These are phyloP conservation scores for Albula goreensis DNA, from an alignment of 2,113 vertebrate species.

Conservation along the genomic window DNA sequence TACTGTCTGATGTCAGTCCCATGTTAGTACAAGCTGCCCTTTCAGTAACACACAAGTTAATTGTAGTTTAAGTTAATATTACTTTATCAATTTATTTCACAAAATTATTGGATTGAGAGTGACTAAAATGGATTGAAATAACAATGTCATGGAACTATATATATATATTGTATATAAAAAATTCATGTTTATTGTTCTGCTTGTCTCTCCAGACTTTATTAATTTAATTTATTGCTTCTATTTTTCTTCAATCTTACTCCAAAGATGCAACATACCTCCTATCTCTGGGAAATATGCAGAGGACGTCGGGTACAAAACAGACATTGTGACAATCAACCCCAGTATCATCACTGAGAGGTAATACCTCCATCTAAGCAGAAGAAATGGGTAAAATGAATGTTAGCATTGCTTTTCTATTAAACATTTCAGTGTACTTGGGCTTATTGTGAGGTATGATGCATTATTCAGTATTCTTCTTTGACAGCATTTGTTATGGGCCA, in stretches of 20 bases:
- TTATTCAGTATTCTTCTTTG: neutral
- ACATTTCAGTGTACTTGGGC: neutral
- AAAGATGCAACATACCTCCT: conserved; percentile 93
- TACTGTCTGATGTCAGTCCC: neutral
- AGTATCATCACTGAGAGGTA: conserved; percentile 97
- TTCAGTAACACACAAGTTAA: neutral
- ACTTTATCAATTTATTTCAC: neutral
- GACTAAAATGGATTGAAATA: neutral
- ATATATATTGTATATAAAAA: neutral
- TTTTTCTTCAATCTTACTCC: conserved; percentile 14
- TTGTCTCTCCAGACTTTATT: neutral
- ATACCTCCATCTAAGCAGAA: conserved; percentile 20
- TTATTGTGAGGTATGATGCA: neutral
- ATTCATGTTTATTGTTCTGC: neutral
- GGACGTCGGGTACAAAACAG: conserved; percentile 92
- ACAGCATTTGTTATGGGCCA: conserved; percentile 1
- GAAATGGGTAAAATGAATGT: neutral
- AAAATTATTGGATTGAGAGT: too few relatives aligned
- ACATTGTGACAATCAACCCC: conserved; percentile 94
- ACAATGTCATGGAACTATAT: neutral
- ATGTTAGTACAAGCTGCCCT: neutral
- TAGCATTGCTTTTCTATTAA: neutral
- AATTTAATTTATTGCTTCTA: neutral
- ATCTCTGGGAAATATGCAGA: conserved; percentile 85
- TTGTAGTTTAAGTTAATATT: neutral